These are phyloP conservation scores for Liolophura sinensis DNA, from an alignment of 1,140 invertebrate genomes.

Conservation along the genomic window DNA sequence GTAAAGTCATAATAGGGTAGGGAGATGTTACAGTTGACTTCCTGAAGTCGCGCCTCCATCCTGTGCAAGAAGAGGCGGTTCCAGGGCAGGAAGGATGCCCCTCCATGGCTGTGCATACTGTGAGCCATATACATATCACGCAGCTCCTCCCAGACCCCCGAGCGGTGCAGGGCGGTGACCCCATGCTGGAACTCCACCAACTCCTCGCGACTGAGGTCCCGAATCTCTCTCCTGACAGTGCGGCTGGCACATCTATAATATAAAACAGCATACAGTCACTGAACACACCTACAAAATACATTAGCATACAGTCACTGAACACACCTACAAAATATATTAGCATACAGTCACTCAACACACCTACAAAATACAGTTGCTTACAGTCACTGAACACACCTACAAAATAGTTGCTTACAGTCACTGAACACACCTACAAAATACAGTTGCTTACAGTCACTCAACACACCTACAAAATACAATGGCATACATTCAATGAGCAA, in stretches of 20 bases:
- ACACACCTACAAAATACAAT: too few relatives aligned
- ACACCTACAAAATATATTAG: too few relatives aligned
- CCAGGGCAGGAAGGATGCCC: slow-evolving; percentile 49
- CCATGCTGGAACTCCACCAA: slow-evolving; percentile 43
- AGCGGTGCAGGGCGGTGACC: slow-evolving; percentile 32
- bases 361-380: too few relatives aligned
- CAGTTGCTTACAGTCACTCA: too few relatives aligned
- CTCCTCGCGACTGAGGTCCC: slow-evolving; percentile 46
- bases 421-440: too few relatives aligned
- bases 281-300: not conserved
- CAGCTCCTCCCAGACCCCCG: slow-evolving; percentile 44
- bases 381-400: too few relatives aligned
- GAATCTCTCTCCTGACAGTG: slow-evolving; percentile 43
- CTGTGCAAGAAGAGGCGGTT: slow-evolving; percentile 44
- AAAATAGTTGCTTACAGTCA: too few relatives aligned
- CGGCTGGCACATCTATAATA: too few relatives aligned
- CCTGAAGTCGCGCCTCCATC: slow-evolving; percentile 45
- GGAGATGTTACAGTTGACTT: slow-evolving; percentile 47
- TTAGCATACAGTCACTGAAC: too few relatives aligned
- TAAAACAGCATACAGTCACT: too few relatives aligned
- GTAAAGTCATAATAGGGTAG: slow-evolving; percentile 55
- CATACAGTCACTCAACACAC: too few relatives aligned
- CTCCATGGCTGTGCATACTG: slow-evolving; percentile 46
- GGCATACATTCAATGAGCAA: too few relatives aligned
- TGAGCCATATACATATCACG: slow-evolving; percentile 49